Percentiles rank a stretch among this genome's conserved stretches.
These are phyloP conservation scores for Miltochrista miniata DNA, from an alignment of 2,888 invertebrate species.

Conservation along the genomic window DNA sequence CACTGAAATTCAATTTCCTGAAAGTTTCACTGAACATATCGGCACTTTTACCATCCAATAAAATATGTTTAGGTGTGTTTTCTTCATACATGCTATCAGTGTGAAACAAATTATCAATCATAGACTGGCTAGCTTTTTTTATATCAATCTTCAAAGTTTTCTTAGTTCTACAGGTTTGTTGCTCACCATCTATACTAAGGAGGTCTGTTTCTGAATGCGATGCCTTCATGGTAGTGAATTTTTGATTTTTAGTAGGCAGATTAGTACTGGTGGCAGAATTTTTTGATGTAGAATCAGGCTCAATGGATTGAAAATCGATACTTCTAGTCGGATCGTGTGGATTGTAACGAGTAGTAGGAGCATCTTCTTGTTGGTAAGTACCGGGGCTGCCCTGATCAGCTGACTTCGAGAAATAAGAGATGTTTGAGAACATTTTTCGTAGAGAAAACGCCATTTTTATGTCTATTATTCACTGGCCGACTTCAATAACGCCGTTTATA, in stretches of 20 bases:
- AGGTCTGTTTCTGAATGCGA: slow-evolving; percentile 72
- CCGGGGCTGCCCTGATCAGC: slow-evolving; percentile 36
- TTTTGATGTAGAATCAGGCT: slow-evolving; percentile 67
- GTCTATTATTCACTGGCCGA: slow-evolving; percentile 4
- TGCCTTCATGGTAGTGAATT: slow-evolving; percentile 55
- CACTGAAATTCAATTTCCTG: slow-evolving; percentile 63
- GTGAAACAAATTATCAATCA: slow-evolving; percentile 46
- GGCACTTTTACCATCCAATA: slow-evolving; percentile 57
- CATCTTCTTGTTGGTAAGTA: slow-evolving; percentile 11
- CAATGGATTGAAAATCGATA: slow-evolving; percentile 50
- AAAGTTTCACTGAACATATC: slow-evolving; percentile 61
- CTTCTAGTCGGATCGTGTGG: slow-evolving; percentile 34
- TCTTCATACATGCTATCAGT: slow-evolving; percentile 48
- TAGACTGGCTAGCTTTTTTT: slow-evolving; percentile 61
- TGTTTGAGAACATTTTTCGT: slow-evolving; percentile 73
- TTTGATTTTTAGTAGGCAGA: slow-evolving; percentile 55
- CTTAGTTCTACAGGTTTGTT: slow-evolving; percentile 45
- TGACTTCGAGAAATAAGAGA: slow-evolving; percentile 70
- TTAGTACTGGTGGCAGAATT: slow-evolving; percentile 47
- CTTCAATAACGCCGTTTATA: slow-evolving; percentile 10
- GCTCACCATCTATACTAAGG: slow-evolving; percentile 36
- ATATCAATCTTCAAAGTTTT: slow-evolving; percentile 67
- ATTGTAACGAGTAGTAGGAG: slow-evolving; percentile 21
- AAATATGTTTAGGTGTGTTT: slow-evolving; percentile 72
- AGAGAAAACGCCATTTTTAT: slow-evolving; percentile 73